Conservation (phyloP, 2,888 invertebrate genomes). For the Oscheius sp. region DNA sequence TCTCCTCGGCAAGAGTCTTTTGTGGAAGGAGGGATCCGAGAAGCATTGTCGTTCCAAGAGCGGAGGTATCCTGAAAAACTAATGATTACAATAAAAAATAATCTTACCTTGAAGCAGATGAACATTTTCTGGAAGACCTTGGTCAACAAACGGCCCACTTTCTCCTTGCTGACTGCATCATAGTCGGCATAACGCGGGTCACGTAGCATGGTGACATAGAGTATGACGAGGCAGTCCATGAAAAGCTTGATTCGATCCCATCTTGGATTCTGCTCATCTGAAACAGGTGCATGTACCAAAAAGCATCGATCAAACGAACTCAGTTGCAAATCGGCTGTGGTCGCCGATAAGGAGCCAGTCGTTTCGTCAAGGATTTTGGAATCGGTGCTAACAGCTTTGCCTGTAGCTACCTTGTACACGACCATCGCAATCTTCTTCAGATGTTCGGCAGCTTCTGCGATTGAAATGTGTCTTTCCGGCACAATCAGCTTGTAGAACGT, state of each 20-base stretch:
- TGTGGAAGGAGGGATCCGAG: conserved; percentile 13
- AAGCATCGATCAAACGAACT: not conserved
- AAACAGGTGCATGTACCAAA: not conserved
- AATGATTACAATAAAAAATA: not conserved
- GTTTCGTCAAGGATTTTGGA: conserved; percentile 17
- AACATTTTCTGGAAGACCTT: conserved; percentile 23
- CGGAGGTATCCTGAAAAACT: conserved; percentile 7
- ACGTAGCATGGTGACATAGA: not conserved
- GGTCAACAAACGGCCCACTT: conserved; percentile 5
- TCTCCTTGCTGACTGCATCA: not conserved
- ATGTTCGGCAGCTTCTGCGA: conserved; percentile 7
- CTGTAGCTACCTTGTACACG: conserved; percentile 4
- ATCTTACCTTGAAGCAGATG: not conserved
- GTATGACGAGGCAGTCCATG: conserved; percentile 17
- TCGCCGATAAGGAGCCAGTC: conserved; percentile 1
- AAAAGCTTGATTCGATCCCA: conserved; percentile 8
- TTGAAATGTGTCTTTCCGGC: not conserved
- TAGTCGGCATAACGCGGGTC: conserved; percentile 6
- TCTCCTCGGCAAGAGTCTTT: conserved; percentile 1
- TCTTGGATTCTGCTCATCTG: conserved; percentile 22
- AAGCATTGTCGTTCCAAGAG: conserved; percentile 20
- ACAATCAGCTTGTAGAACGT: conserved; percentile 22
- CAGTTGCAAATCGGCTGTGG: not conserved
- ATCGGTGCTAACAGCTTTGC: conserved; percentile 1
- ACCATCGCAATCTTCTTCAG: conserved; percentile 3